Percentiles rank a stretch among this genome's conserved stretches.
phyloP scores from a whole-genome alignment of 2,113 vertebrate genomes.

The Sialia sialis region DNA sequence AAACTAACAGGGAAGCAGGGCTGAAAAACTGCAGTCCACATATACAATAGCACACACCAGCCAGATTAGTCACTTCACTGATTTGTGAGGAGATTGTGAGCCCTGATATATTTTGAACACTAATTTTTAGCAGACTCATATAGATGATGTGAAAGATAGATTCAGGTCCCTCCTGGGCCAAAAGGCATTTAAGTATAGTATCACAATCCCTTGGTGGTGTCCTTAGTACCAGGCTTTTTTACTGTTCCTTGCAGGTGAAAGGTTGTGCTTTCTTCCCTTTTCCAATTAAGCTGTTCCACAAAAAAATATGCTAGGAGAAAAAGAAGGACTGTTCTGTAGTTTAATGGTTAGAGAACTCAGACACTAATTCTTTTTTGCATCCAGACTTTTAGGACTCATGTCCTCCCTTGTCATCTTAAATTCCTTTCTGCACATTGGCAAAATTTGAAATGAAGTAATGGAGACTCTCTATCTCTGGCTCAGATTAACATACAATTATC shows the following conservation, averaged over 20 bases:
- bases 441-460: not conserved
- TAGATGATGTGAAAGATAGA: not conserved
- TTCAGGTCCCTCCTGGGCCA: not conserved
- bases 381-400: not conserved
- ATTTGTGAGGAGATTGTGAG: not conserved
- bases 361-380: not conserved
- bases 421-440: not conserved
- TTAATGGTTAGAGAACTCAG: not conserved
- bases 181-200: not conserved
- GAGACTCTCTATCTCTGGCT: not conserved
- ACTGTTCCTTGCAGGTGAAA: not conserved
- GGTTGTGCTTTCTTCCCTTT: not conserved
- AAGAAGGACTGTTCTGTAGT: not conserved
- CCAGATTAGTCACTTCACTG: not conserved
- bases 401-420: not conserved
- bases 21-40: not conserved
- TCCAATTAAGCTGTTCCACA: not conserved
- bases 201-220: not conserved
- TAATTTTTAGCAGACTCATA: not conserved
- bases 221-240: not conserved
- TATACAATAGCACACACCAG: rapidly evolving
- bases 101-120: not conserved
- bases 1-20: not conserved
- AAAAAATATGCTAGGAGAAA: not conserved
- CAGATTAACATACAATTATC: not conserved